Evolutionary conservation across 2,888 invertebrate genomes (phyloP), one percentile per base, ranked within the genome.

Genomic region (Bembecia ichneumoniformis): DNA sequence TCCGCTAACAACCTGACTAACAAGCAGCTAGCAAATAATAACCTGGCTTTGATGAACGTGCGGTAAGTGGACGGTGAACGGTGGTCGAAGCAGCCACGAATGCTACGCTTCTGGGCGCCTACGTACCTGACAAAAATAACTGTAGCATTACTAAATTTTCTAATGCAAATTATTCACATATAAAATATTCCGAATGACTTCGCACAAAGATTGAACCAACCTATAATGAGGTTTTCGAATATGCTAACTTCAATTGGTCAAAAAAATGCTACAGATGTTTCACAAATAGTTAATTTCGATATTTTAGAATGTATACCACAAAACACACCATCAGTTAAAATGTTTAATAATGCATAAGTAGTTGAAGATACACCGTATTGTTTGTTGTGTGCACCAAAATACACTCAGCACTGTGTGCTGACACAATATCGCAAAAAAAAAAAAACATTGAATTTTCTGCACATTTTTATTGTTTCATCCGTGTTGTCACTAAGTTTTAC

Each of bases 81-180:
- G 81, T 79, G 71, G 68, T 68, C 59, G 71, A 70, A 54, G 55
- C 55, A 60, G 61, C 51, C 49, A 58, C 55, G 58, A 63, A 49
- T 57, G 68, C 58, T 60, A 58, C 67, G 82, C 77, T 77, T 80
- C 72, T 74, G 80, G 81, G 82, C 72, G 74, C 71, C 77, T 71
- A 72, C 74, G 74, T 78, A 78, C 70, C 69, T 74, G 65, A 28
- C 62, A 49, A 52, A 56, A 58, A 57, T 55, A 49, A 28, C 47
- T 43, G 46, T 47, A 47, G 34, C 15, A 16, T 44, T 11, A 16
- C 14, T n/a, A 40, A 13, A 40, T 40, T 2, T 40, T 2, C 40
- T 40, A 40, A 3, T 35, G 7, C 40, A 13, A 13, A 40, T 28
- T 28, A 4, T 28, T 28, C 28, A 28, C 28, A 28, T 9, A 28